Base-by-base conservation (phyloP, 2,797 vertebrate species). In the Coracias cyanogaster region DNA sequence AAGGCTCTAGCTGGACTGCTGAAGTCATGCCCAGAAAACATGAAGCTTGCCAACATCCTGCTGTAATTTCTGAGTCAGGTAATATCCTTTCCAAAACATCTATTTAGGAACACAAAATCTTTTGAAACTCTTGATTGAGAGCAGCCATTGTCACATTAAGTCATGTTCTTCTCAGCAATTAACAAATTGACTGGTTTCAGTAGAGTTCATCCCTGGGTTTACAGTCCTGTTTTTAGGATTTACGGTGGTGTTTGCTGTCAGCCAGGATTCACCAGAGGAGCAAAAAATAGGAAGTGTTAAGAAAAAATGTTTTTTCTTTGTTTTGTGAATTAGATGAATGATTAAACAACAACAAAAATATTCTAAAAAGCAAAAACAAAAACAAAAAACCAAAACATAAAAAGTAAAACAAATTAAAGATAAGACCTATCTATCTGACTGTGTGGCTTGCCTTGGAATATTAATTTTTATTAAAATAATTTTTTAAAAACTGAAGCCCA, bases 11-110 rank as follows among this genome's bases (percentile, higher is more conserved):
- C 45, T 80, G 73, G 45, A 37, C 67, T 61, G 67, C 57, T 74
- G 87, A 94, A 85, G 60, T 74, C 67, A 43, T 86, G 41, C 79
- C 70, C 76, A 66, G 79, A 55, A 48, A 91, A 84, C 16, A 58
- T 60, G 48, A 26, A 80, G 48, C 71, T 82, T 94, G 90, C 89
- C 83, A 95, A 61, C 25, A 82, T 77, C 82, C 67, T 90, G 55
- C 82, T 92, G 71, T 64, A 77, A 79, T 77, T 93, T 96, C 71
- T 62, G 35, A 87, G 55, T 82, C 89, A 93, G 78, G 84, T 90
- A 89, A 82, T 70, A 78, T 35, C 79, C 71, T 73, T 94, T 94
- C 74, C 67, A 67, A 79, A 92, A 25, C 33, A 85, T 10, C 41
- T 54, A 39, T 69, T 92, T 89, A 60, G 51, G 46, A 89, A 54